Conservation (phyloP, 2,888 invertebrate genomes). For the Mystacides longicornis region DNA sequence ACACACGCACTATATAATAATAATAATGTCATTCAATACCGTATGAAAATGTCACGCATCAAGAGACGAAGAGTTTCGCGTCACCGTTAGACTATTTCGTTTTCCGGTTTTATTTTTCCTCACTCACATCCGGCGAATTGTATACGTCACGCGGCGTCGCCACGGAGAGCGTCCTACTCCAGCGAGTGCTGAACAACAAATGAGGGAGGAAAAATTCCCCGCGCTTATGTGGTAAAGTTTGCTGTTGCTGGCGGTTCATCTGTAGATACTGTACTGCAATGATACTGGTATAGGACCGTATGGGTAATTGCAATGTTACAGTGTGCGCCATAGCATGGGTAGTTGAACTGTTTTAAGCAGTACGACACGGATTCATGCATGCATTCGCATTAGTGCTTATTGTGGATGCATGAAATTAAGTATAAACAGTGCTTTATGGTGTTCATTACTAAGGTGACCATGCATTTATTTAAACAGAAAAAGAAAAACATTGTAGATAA, state of each 20-base stretch:
- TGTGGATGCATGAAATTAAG: no score
- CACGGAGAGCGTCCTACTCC: not conserved
- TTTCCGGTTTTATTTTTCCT: constrained; percentile 14
- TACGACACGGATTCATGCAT: no score
- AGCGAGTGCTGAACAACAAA: constrained; percentile 7
- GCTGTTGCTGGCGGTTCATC: constrained; percentile 4
- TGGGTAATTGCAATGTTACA: constrained; percentile 1
- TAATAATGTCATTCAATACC: not conserved
- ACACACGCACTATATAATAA: not conserved
- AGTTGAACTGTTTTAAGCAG: no score
- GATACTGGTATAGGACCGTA: no score
- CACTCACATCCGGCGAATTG: not conserved
- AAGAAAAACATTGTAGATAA: no score
- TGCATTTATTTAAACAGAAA: no score
- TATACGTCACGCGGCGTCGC: constrained; percentile 5
- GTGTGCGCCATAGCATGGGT: no score
- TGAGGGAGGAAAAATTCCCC: constrained; percentile 1
- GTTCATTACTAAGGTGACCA: no score
- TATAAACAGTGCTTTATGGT: no score
- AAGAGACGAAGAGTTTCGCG: constrained; percentile 7
- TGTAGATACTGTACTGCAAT: no score
- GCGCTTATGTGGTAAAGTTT: constrained; percentile 17
- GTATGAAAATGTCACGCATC: constrained; percentile 8
- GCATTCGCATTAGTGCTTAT: no score
- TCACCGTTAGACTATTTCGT: not conserved